Percentiles rank a stretch among this genome's conserved stretches.
Evolutionary conservation across 37 sponge, comb jelly and placozoan species (phyloP).

Genomic region (Hexactinellida sp.): DNA sequence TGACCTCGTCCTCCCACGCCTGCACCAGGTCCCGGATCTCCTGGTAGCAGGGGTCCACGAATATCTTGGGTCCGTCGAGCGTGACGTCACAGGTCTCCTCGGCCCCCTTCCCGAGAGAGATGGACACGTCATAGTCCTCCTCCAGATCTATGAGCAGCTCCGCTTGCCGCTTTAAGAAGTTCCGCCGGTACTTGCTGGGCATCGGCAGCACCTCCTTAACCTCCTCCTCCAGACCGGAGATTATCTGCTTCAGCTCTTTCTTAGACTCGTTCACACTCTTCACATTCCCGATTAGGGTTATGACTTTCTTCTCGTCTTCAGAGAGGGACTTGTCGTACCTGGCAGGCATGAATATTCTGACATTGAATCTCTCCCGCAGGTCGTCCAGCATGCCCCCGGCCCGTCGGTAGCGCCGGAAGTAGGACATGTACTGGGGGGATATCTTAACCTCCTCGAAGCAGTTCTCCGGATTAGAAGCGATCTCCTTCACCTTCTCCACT

Average conservation of each 20-base stretch:
- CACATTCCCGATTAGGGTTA: not conserved
- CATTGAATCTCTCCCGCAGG: not conserved
- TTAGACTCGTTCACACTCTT: not conserved
- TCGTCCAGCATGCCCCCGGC: not conserved
- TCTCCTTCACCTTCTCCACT: not conserved
- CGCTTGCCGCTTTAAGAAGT: not conserved
- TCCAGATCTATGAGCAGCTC: slow-evolving; percentile 1
- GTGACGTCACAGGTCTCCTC: not conserved
- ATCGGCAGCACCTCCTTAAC: not conserved
- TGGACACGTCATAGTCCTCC: not conserved
- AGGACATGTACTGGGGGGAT: not conserved
- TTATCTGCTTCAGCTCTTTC: not conserved
- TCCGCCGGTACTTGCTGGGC: not conserved
- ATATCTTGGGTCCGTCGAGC: not conserved
- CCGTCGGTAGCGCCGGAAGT: not conserved
- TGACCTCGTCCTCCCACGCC: slow-evolving; percentile 4
- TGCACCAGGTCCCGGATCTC: not conserved
- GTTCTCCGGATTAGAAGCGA: not conserved
- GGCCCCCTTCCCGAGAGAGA: not conserved
- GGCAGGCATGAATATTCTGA: not conserved
- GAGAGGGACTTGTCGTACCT: not conserved
- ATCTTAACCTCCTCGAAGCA: not conserved
- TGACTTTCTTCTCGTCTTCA: not conserved
- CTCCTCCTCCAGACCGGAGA: not conserved
- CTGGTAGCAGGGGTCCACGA: not conserved